Conservation (phyloP, 1,140 invertebrate genomes). For the Popillia japonica region DNA sequence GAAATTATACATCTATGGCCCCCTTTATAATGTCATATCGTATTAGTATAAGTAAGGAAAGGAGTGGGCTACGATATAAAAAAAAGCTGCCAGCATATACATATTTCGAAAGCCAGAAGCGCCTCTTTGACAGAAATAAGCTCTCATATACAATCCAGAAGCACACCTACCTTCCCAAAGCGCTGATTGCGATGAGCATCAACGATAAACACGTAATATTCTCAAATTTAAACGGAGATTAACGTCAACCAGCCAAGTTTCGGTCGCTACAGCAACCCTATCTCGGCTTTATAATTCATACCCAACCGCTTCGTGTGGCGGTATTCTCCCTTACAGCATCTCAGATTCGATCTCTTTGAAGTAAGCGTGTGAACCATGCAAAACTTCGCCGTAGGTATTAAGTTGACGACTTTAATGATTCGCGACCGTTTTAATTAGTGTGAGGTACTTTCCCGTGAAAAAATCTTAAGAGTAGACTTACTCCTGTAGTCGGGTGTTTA, state of each 20-base stretch:
- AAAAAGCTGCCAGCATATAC: too few relatives aligned
- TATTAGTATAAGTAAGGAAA: too few relatives aligned
- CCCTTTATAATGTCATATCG: too few relatives aligned
- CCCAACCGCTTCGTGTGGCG: neutral
- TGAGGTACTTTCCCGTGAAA: neutral
- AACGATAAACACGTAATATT: conserved; percentile 8
- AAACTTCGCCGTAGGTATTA: conserved; percentile 17
- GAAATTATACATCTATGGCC: too few relatives aligned
- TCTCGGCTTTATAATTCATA: conserved; percentile 32
- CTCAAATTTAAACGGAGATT: conserved; percentile 29
- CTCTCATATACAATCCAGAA: too few relatives aligned
- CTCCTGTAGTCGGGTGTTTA: too few relatives aligned
- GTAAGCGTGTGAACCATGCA: neutral
- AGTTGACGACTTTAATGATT: conserved; percentile 17
- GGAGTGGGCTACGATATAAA: too few relatives aligned
- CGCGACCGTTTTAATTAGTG: conserved; percentile 1
- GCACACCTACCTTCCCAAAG: neutral
- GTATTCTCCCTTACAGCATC: conserved; percentile 10
- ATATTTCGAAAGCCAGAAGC: too few relatives aligned
- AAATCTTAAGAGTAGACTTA: too few relatives aligned
- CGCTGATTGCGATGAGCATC: neutral
- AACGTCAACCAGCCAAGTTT: neutral
- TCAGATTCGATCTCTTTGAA: conserved; percentile 26
- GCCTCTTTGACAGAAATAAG: too few relatives aligned
- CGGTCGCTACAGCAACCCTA: conserved; percentile 12